phyloP scores from a whole-genome alignment of 2,888 invertebrate genomes.

The Epinotia demarniana region DNA sequence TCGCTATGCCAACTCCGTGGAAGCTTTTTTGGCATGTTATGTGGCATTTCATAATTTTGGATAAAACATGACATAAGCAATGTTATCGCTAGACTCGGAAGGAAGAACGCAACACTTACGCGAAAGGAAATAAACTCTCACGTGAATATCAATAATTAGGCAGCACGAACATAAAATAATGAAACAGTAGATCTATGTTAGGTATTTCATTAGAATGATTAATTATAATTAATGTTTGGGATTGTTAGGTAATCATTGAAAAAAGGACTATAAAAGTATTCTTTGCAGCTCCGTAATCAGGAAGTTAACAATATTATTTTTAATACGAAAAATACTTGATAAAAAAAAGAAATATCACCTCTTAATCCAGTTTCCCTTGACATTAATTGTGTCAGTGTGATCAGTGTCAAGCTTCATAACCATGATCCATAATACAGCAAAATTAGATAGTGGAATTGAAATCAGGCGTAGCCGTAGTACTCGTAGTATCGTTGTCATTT shows the following conservation, averaged over 20 bases:
- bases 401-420: neutral
- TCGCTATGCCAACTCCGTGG: constrained; percentile 53
- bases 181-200: constrained; percentile 22
- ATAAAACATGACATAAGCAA: constrained; percentile 9
- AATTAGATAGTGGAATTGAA: neutral
- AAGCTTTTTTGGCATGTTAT: constrained; percentile 37
- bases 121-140: constrained; percentile 9
- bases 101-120: constrained; percentile 14
- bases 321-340: constrained; percentile 48
- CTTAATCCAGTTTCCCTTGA: constrained; percentile 69
- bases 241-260: neutral
- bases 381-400: constrained; percentile 27
- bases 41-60: constrained; percentile 29
- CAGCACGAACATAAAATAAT: constrained; percentile 24
- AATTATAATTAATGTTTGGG: neutral
- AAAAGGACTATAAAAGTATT: neutral
- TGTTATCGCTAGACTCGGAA: constrained; percentile 1
- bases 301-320: constrained; percentile 40
- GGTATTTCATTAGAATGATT: neutral
- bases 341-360: constrained; percentile 55
- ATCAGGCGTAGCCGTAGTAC: neutral
- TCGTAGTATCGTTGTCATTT: no score
- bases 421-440: neutral
- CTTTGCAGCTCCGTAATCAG: neutral
- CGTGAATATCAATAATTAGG: neutral